Evolutionary conservation across 2,888 invertebrate species (phyloP), one percentile per base, ranked within the genome.

Genomic region (Eurytoma californica): DNA sequence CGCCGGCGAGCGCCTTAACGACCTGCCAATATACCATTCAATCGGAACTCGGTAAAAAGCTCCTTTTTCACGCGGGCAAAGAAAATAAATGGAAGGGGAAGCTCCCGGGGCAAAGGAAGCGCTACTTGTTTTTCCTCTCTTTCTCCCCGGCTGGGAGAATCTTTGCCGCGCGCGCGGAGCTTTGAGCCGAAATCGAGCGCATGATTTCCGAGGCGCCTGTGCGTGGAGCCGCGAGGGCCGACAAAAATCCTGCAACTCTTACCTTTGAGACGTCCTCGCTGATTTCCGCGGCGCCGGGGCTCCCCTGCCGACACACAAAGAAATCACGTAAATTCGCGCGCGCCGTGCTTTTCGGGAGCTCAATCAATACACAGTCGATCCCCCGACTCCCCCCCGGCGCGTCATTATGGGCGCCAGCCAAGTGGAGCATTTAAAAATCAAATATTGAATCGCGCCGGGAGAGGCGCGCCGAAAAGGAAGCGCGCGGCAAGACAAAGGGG

Each of bases 211-310:
- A 65, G 77, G 57, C 47, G 49, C 39, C 24, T 16, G 16, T 9
- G 14, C 9, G 49, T 3, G 47, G 65, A 53, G n/a, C 13, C 14
- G 28, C 51, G 69, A 4, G 49, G 7, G 12, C 28, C 20, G 58
- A 58, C 49, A 28, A 68, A 70, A 77, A 70, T 65, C 70, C 28
- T 58, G 51, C 66, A 57, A 55, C 58, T 57, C 20, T 79, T 73
- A 79, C 78, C 78, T 79, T 79, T 79, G 78, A 73, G 68, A 47
- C 73, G 63, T 30, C 57, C 78, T 73, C 47, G 30, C 67, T 72
- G 72, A 72, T 67, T 78, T 77, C 70, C 77, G 49, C 16, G 4
- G 55, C 30, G 58, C 61, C 24, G 14, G 55, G 51, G 55, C 69
- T 28, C 16, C 28, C 14, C 57, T 58, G 58, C 18, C 28, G 58